Evolutionary conservation across 2,888 invertebrate species (phyloP), one percentile per base, ranked within the genome.

Genomic region (Abrostola triplasia): DNA sequence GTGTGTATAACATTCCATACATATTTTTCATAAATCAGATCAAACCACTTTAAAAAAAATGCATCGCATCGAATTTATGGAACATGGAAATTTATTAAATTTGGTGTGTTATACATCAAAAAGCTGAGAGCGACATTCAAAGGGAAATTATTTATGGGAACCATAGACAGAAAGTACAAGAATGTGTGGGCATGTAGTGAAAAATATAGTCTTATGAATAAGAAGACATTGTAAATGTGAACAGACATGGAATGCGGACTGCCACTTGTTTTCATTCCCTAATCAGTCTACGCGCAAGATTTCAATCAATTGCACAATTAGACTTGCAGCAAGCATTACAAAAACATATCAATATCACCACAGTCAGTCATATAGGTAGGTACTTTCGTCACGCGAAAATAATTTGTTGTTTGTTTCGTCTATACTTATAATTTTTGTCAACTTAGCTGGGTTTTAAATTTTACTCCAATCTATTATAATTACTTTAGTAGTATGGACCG

Each of bases 281-380:
- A 13, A 35, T 35, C 44, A 11, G 41, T 12, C 4, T 24, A 41
- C 12, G 0, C 37, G 37, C 11, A 11, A 57, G 13, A 56, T 44
- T 13, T 37, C 42, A 52, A 50, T 59, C 42, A 57, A 61, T 48
- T 57, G 37, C 44, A 49, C 13, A 55, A 51, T 49, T 55, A 54
- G 13, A 7, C 56, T 24, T 36, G 6, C n/a, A 44, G 37, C 11
- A 49, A 7, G 7, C 7, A 37, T 40, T 42, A 12, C 6, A 47
- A 58, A 37, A 53, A 48, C 11, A 51, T 13, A 12, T 41, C 10
- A 54, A 50, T 54, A 70, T 7, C n/a, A n/a, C 48, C 38, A 12
- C 7, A n/a, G 40, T n/a, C n/a, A n/a, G n/a, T n/a, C n/a, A n/a
- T n/a, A n/a, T n/a, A n/a, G n/a, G 37, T 53, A 42, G 5, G 11